These are phyloP conservation scores for Acanthurus tractus DNA, from an alignment of 2,797 vertebrate genomes.

Conservation along the genomic window DNA sequence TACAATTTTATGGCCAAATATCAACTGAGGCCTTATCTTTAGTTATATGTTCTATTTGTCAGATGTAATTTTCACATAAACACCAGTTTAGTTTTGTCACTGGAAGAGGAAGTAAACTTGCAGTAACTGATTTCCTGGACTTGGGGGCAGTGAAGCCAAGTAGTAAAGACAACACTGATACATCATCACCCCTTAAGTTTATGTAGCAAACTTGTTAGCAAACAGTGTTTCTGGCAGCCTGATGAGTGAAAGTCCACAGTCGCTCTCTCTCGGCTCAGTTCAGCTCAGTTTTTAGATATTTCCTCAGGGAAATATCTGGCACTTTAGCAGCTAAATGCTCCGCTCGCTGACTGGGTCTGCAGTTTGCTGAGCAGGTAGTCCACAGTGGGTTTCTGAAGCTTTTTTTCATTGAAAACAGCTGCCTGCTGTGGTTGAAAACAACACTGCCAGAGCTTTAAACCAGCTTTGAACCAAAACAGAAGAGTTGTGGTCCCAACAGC, in stretches of 20 bases:
- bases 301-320: not conserved
- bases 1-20: not conserved
- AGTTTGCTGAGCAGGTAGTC: conserved; percentile 4
- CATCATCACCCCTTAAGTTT: not conserved
- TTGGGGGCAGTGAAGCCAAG: too few relatives aligned
- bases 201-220: not conserved
- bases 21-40: not conserved
- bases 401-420: not conserved
- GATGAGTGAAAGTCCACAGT: too few relatives aligned
- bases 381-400: not conserved
- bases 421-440: not conserved
- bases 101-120: not conserved
- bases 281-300: not conserved
- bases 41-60: not conserved
- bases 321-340: conserved; percentile 4
- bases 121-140: too few relatives aligned
- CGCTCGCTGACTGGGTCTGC: not conserved
- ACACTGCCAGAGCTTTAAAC: too few relatives aligned
- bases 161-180: not conserved
- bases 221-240: not conserved
- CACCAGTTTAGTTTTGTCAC: not conserved
- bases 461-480: too few relatives aligned
- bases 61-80: not conserved
- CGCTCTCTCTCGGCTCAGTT: not conserved
- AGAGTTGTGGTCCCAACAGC: too few relatives aligned